These are phyloP conservation scores for Sminthurinus aureus DNA, from an alignment of 2,888 invertebrate genomes.

Conservation along the genomic window DNA sequence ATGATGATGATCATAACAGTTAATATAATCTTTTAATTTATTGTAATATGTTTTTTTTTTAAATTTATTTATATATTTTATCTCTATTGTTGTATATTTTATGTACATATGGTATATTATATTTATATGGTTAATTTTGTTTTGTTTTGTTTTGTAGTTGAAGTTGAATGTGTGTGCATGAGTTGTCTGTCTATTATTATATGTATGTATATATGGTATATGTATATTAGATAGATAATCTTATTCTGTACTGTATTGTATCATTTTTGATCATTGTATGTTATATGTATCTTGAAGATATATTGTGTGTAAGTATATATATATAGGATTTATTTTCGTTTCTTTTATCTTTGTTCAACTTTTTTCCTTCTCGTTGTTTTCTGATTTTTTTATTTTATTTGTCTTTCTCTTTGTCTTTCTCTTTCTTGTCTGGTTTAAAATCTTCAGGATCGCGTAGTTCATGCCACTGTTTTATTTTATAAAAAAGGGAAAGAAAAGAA, in stretches of 20 bases:
- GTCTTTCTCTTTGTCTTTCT: constrained; percentile 28
- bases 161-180: constrained; percentile 39
- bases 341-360: too few relatives aligned
- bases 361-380: not conserved
- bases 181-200: constrained; percentile 40
- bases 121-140: not conserved
- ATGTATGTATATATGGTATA: not conserved
- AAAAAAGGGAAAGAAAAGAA: not conserved
- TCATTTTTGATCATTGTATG: not conserved
- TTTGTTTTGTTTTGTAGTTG: constrained; percentile 16
- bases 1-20: too few relatives aligned
- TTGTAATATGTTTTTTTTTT: too few relatives aligned
- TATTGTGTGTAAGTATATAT: too few relatives aligned
- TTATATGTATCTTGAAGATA: constrained; percentile 3
- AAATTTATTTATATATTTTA: too few relatives aligned
- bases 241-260: not conserved
- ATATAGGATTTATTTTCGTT: too few relatives aligned
- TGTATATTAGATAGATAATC: not conserved
- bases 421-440: constrained; percentile 40
- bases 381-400: constrained; percentile 22
- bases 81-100: not conserved
- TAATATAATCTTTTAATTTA: too few relatives aligned
- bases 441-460: constrained; percentile 52
- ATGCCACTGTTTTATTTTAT: constrained; percentile 50
- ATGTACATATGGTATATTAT: constrained; percentile 13